Percentiles rank a stretch among this genome's conserved stretches.
phyloP scores from a whole-genome alignment of 92 coral and sea anemone species.

The Paramuricea clavata region DNA sequence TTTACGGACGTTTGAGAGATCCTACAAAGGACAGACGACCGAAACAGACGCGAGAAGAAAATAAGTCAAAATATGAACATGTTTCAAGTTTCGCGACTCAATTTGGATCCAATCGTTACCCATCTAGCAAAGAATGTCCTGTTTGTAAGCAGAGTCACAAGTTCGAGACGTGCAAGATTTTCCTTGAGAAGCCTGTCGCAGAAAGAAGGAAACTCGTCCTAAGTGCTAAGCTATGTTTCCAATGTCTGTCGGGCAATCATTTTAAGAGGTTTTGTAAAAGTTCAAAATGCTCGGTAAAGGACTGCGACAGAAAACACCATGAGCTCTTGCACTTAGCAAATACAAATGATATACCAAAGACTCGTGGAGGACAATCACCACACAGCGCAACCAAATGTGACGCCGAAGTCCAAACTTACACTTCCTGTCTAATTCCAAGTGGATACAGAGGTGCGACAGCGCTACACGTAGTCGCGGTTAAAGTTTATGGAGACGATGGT shows the following conservation, averaged over 20 bases:
- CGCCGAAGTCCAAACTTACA: conserved; percentile 15
- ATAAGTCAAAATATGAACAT: too few species aligned
- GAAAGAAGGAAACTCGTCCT: conserved; percentile 6
- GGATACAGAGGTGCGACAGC: neutral
- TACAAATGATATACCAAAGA: neutral
- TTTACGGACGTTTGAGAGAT: neutral
- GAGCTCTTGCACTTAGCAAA: neutral
- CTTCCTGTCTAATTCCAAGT: neutral
- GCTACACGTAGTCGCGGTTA: conserved; percentile 14
- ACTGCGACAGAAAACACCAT: conserved; percentile 14
- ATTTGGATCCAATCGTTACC: too few species aligned
- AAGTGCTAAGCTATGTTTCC: neutral
- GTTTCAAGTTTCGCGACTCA: neutral
- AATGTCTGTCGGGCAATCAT: conserved; percentile 6
- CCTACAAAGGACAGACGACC: neutral
- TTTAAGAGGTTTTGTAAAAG: neutral
- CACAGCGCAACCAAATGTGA: neutral
- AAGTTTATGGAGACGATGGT: conserved; percentile 7
- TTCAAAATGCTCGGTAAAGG: neutral
- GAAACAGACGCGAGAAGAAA: neutral
- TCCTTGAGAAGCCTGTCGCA: too few species aligned
- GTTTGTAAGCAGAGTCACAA: too few species aligned
- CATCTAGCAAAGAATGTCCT: too few species aligned
- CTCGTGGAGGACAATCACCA: neutral
- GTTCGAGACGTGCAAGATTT: too few species aligned